A percentile compares a stretch with the other conserved stretches of the same genome.
These are phyloP conservation scores for Coranthus polyacanthus DNA, from an alignment of 2,797 vertebrate species.

Conservation along the genomic window DNA sequence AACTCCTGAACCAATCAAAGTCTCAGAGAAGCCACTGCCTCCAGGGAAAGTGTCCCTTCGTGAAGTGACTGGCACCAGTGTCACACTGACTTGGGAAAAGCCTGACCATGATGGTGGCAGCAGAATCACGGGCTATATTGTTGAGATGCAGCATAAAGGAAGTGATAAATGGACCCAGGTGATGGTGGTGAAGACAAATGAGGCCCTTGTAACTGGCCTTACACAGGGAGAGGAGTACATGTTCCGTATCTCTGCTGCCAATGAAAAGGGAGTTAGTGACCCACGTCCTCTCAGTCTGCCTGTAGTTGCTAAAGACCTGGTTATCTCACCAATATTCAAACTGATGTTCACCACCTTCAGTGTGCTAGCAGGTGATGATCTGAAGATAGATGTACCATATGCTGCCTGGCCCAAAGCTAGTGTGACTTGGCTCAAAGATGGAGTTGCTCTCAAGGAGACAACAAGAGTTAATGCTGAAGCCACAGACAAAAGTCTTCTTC, in stretches of 20 bases:
- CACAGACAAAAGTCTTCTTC: conserved; percentile 87
- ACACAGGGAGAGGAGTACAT: conserved; percentile 97
- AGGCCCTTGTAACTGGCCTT: conserved; percentile 91
- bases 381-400: conserved; percentile 96
- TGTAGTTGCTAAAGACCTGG: conserved; percentile 95
- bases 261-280: conserved; percentile 98
- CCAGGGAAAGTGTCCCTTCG: conserved; percentile 95
- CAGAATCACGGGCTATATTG: conserved; percentile 95
- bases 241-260: conserved; percentile 94
- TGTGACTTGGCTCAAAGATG: conserved; percentile 93
- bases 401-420: conserved; percentile 91
- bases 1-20: conserved; percentile 93
- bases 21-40: conserved; percentile 94
- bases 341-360: conserved; percentile 92
- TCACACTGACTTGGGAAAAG: conserved; percentile 96
- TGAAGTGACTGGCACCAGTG: conserved; percentile 93
- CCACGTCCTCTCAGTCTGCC: conserved; percentile 92
- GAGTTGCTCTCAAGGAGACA: conserved; percentile 92
- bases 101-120: conserved; percentile 98
- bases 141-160: conserved; percentile 98
- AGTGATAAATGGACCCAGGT: conserved; percentile 97
- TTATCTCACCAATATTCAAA: conserved; percentile 94
- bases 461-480: conserved; percentile 95
- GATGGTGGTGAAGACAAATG: conserved; percentile 92
- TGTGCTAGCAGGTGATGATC: conserved; percentile 94